phyloP scores from a whole-genome alignment of 2,888 invertebrate species.

The Clunio marinus region DNA sequence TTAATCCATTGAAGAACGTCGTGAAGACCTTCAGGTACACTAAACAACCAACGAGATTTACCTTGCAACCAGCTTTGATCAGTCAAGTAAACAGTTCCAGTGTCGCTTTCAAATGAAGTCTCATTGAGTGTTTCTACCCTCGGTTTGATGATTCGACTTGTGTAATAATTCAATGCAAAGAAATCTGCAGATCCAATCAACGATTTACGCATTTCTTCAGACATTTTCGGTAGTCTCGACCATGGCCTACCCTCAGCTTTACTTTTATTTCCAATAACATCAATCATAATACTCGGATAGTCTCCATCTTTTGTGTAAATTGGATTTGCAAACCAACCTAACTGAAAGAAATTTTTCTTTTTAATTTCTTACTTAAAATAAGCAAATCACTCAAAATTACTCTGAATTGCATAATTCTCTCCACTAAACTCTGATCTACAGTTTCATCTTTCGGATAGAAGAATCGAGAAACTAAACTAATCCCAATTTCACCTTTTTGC shows the following conservation, averaged over 20 bases:
- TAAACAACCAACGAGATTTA: background rate
- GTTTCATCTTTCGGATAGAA: constrained; percentile 42
- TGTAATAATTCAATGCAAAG: constrained; percentile 35
- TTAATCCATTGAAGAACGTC: constrained; percentile 56
- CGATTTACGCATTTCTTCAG: background rate
- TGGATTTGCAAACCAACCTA: constrained; percentile 49
- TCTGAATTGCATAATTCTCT: constrained; percentile 44
- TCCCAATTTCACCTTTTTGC: constrained; percentile 47
- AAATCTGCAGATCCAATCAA: constrained; percentile 26
- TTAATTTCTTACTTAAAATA: background rate
- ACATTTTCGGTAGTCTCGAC: constrained; percentile 43
- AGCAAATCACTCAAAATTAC: too few relatives aligned
- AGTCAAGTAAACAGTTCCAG: background rate
- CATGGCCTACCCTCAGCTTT: constrained; percentile 44
- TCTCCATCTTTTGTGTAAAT: constrained; percentile 45
- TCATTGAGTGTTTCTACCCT: background rate
- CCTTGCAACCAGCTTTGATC: background rate
- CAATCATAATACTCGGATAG: constrained; percentile 46
- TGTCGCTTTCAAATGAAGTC: constrained; percentile 3
- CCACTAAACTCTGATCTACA: constrained; percentile 40
- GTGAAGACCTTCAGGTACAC: constrained; percentile 54
- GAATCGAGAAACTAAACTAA: constrained; percentile 44
- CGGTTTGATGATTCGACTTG: constrained; percentile 42
- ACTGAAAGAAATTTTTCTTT: constrained; percentile 44
- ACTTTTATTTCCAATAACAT: constrained; percentile 46